Base-by-base conservation (phyloP, 2,113 vertebrate genomes). In the Notechis scutatus region DNA sequence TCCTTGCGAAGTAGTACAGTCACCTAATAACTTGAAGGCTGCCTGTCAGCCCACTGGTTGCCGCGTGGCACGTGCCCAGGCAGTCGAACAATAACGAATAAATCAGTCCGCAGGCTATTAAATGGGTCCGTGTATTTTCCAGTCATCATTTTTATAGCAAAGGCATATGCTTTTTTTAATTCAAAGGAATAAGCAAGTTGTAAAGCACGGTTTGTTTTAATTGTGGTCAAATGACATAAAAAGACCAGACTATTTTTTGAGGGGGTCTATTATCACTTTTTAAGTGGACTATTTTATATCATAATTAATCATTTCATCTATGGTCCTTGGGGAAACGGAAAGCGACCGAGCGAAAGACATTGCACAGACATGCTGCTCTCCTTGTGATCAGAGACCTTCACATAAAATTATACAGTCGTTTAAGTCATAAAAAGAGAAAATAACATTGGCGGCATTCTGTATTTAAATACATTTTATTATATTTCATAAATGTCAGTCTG, bases 21-120 rank as follows among this genome's bases (percentile, higher is more conserved):
- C 98, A 97, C 98, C 98, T 98, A 98, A 98, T 99, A 99, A 98
- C 97, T 98, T 98, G 98, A 97, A 98, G 97, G 96, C 98, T 98
- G 97, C 97, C 98, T 96, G 97, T 94, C 96, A 92, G 97, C 97
- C 98, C 95, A 99, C 99, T 99, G 99, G 99, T 97, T 97, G 96
- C 97, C 95, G 93, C 91, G 93, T 94, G 95, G 98, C 99, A 98
- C 98, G 34, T 99, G 99, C 96, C 97, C 97, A 97, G 95, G 97
- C 97, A 96, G 97, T 98, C 98, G 98, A 98, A 99, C 99, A 99
- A 99, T 99, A 99, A 99, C 98, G 98, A 98, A 98, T 99, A 99
- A 99, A 99, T 99, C 99, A 99, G 98, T 99, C 98, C 98, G 98
- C 98, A 97, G 97, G 97, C 98, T 98, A 99, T 99, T 99, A 99